A percentile compares a stretch with the other conserved stretches of the same genome.
Conservation (phyloP, 2,888 invertebrate genomes). For the Melieria crassipennis region DNA sequence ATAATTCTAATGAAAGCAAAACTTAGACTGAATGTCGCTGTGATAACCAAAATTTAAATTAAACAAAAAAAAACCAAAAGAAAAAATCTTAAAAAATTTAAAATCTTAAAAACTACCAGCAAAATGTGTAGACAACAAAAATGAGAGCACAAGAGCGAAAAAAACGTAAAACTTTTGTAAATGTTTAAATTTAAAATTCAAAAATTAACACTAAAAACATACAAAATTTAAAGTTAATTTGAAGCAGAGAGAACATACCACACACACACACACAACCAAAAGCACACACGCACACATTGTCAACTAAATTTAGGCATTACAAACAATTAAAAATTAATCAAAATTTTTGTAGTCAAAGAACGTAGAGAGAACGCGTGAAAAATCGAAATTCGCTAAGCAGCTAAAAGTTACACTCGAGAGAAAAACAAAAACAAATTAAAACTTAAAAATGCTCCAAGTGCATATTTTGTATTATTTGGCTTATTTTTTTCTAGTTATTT, state of each 20-base stretch:
- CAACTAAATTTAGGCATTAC: slow-evolving; percentile 55
- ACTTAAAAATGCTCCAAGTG: slow-evolving; percentile 28
- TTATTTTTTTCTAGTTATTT: not conserved
- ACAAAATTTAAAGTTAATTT: slow-evolving; percentile 32
- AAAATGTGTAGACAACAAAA: not conserved
- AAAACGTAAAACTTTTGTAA: slow-evolving; percentile 61
- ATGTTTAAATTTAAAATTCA: slow-evolving; percentile 43
- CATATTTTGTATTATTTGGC: not conserved
- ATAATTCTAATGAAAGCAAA: slow-evolving; percentile 64
- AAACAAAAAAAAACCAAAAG: slow-evolving; percentile 35
- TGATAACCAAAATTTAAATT: slow-evolving; percentile 57
- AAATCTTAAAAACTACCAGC: slow-evolving; percentile 34
- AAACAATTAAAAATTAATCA: slow-evolving; percentile 45
- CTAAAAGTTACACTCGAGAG: slow-evolving; percentile 16
- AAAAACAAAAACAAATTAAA: slow-evolving; percentile 4
- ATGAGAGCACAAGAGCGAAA: slow-evolving; percentile 9
- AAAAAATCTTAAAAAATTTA: slow-evolving; percentile 34
- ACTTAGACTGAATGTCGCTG: slow-evolving; percentile 64
- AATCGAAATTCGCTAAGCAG: not conserved
- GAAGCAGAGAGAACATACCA: slow-evolving; percentile 16
- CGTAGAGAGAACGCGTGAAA: slow-evolving; percentile 28
- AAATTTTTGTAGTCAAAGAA: slow-evolving; percentile 47
- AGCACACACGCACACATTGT: slow-evolving; percentile 46
- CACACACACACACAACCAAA: not conserved
- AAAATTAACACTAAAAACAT: slow-evolving; percentile 1